phyloP scores from a whole-genome alignment of 2,888 invertebrate species.

The Serripes groenlandicus region DNA sequence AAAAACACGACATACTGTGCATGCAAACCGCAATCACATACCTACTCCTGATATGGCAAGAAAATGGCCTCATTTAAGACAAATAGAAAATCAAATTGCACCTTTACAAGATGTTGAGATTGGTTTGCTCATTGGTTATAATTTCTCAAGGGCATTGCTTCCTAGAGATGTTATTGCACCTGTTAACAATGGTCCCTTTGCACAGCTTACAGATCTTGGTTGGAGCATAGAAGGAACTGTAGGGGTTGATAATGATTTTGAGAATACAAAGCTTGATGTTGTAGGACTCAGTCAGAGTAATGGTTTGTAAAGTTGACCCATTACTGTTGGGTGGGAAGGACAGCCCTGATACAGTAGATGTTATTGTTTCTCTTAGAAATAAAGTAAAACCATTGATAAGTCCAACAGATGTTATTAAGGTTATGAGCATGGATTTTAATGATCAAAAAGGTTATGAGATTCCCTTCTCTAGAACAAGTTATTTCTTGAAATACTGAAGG shows the following conservation, averaged over 20 bases:
- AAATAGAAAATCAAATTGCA: conserved; percentile 47
- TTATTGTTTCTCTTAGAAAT: no score
- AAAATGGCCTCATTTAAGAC: conserved; percentile 62
- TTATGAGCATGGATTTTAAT: no score
- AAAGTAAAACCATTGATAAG: no score
- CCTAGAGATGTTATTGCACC: conserved; percentile 50
- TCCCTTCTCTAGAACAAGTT: no score
- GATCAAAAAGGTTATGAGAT: neutral
- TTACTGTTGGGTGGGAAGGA: no score
- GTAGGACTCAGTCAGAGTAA: no score
- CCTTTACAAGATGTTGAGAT: conserved; percentile 56
- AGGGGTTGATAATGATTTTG: neutral
- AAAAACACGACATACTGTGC: conserved; percentile 48
- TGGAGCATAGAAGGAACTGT: conserved; percentile 52
- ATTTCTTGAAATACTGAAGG: conserved; percentile 11
- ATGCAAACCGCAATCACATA: conserved; percentile 43
- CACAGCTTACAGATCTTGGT: conserved; percentile 54
- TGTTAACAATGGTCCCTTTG: conserved; percentile 44
- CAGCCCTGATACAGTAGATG: no score
- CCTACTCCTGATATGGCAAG: conserved; percentile 41
- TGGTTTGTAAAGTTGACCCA: no score
- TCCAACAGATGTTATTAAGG: no score
- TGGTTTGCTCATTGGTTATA: conserved; percentile 56
- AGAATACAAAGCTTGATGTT: neutral
- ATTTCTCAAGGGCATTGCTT: conserved; percentile 55